Evolutionary conservation across 2,888 invertebrate species (phyloP).

Genomic region (Tethea ocularis): DNA sequence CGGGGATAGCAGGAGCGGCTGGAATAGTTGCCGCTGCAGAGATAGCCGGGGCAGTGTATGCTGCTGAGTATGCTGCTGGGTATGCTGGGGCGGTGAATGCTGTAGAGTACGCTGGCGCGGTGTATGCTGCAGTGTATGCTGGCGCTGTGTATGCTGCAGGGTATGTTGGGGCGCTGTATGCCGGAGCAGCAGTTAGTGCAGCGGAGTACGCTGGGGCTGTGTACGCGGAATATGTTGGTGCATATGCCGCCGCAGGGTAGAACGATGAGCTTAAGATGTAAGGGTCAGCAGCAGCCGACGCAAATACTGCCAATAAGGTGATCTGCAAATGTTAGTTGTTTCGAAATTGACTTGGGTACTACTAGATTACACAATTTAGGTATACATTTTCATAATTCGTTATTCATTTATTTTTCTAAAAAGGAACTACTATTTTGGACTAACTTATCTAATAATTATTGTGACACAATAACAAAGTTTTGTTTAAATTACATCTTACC

Average conservation of each 20-base stretch:
- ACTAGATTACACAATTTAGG: not conserved
- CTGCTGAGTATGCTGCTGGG: conserved; percentile 17
- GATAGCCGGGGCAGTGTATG: conserved; percentile 20
- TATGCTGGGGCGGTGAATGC: conserved; percentile 12
- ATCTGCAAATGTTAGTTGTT: conserved; percentile 38
- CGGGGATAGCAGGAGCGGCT: not conserved
- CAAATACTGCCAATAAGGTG: conserved; percentile 43
- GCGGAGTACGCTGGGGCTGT: conserved; percentile 33
- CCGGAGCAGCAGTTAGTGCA: conserved; percentile 30
- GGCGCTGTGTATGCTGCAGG: conserved; percentile 22
- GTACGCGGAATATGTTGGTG: conserved; percentile 5
- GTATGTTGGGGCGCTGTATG: conserved; percentile 14
- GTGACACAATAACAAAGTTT: too few relatives aligned
- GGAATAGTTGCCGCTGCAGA: conserved; percentile 23
- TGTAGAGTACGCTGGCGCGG: conserved; percentile 21
- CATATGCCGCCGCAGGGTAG: conserved; percentile 7
- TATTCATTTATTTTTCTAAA: too few relatives aligned
- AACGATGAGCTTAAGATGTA: conserved; percentile 39
- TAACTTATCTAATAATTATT: too few relatives aligned
- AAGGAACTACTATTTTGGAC: too few relatives aligned
- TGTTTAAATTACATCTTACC: too few relatives aligned
- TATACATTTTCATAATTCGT: not conserved
- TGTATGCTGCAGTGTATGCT: conserved; percentile 14
- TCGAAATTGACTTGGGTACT: conserved; percentile 10
- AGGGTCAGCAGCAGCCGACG: conserved; percentile 49